phyloP scores from a whole-genome alignment of 2,113 vertebrate species.

The Dunckerocampus dactyliophorus region DNA sequence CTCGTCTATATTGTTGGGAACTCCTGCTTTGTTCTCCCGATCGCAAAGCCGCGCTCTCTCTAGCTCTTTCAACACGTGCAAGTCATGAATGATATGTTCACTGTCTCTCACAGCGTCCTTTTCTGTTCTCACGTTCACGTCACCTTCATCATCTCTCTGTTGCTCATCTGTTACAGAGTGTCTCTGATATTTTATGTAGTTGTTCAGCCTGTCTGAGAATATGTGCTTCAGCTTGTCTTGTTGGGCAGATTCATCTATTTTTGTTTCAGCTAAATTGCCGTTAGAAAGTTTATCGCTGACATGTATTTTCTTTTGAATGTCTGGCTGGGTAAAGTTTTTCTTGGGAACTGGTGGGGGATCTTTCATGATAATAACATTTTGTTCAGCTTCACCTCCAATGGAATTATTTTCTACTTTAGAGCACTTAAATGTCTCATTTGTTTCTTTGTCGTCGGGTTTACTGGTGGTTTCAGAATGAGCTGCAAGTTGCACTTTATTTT shows the following conservation, averaged over 20 bases:
- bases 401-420: constrained; percentile 24
- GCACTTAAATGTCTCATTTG: neutral
- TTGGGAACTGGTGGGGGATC: constrained; percentile 60
- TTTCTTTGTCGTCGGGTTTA: constrained; percentile 28
- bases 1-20: constrained; percentile 37
- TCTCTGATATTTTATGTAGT: constrained; percentile 74
- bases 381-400: constrained; percentile 12
- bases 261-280: constrained; percentile 7
- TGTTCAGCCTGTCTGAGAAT: constrained; percentile 72
- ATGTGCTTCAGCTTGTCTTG: constrained; percentile 52
- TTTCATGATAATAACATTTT: constrained; percentile 25
- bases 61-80: constrained; percentile 58
- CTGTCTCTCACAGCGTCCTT: constrained; percentile 33
- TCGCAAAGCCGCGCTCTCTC: constrained; percentile 46
- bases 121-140: constrained; percentile 12
- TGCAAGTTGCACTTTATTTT: constrained; percentile 43
- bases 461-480: constrained; percentile 25
- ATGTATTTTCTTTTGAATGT: constrained; percentile 28
- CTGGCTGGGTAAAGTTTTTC: constrained; percentile 48
- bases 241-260: constrained; percentile 23
- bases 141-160: constrained; percentile 28
- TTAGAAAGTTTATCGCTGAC: constrained; percentile 18
- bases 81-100: constrained; percentile 53
- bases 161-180: constrained; percentile 36
- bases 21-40: constrained; percentile 24